A percentile compares a stretch with the other conserved stretches of the same genome.
These are phyloP conservation scores for Drosophila recens DNA, from an alignment of 2,888 invertebrate genomes.

Conservation along the genomic window DNA sequence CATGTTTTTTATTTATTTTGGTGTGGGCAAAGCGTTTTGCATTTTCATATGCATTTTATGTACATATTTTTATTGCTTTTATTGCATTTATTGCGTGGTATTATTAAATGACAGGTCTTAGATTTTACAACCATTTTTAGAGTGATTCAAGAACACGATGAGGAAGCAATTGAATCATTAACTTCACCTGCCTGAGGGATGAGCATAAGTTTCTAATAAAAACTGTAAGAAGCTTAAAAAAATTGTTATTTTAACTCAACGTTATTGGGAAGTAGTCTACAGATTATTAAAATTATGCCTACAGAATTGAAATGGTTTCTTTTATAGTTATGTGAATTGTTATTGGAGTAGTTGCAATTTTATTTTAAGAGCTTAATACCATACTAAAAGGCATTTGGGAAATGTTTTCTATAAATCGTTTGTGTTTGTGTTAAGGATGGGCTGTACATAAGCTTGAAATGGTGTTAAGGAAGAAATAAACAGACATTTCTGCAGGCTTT, in stretches of 20 bases:
- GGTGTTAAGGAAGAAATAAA: not conserved
- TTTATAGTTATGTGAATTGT: constrained; percentile 4
- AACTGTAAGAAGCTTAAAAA: constrained; percentile 25
- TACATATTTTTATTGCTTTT: constrained; percentile 53
- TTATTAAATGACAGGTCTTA: constrained; percentile 72
- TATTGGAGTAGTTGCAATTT: not conserved
- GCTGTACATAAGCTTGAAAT: not conserved
- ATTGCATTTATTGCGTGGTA: constrained; percentile 69
- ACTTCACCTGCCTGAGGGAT: constrained; percentile 10
- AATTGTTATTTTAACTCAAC: not conserved
- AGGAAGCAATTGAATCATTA: constrained; percentile 49
- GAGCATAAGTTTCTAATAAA: constrained; percentile 20
- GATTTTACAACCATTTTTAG: constrained; percentile 50
- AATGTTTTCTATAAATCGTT: not conserved
- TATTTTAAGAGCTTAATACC: not conserved
- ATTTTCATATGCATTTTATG: constrained; percentile 67
- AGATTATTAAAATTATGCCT: constrained; percentile 7
- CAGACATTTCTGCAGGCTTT: not conserved
- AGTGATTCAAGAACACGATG: constrained; percentile 34
- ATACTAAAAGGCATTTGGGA: not conserved
- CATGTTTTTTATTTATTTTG: constrained; percentile 32
- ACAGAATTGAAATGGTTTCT: constrained; percentile 6
- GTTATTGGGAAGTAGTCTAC: not conserved
- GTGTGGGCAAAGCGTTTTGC: constrained; percentile 70
- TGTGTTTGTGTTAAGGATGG: not conserved